phyloP scores from a whole-genome alignment of 2,113 vertebrate species.

The Amazona guildingii region DNA sequence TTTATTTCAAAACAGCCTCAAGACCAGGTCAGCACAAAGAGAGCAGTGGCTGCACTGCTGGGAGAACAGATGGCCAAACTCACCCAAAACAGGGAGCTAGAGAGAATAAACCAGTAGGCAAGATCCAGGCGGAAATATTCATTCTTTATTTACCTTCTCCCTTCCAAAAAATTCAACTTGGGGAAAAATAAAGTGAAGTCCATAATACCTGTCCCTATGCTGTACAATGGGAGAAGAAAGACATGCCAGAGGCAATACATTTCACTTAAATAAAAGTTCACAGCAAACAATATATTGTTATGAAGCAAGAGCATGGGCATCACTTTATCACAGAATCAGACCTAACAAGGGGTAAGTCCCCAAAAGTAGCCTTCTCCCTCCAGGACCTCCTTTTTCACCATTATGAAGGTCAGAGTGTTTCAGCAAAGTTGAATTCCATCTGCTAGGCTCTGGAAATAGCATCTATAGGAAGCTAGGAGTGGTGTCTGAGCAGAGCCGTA shows the following conservation, averaged over 20 bases:
- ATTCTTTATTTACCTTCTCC: neutral
- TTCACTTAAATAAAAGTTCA: neutral
- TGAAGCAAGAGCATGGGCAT: neutral
- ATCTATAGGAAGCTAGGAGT: neutral
- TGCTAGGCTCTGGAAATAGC: neutral
- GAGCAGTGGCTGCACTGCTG: neutral
- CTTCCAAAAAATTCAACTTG: neutral
- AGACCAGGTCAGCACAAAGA: neutral
- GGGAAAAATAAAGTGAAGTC: neutral
- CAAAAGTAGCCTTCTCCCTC: neutral
- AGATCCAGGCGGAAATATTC: neutral
- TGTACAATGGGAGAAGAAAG: neutral
- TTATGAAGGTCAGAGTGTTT: rapidly evolving
- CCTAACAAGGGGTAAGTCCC: neutral
- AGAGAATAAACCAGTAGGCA: neutral
- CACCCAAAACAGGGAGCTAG: neutral
- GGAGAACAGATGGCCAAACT: neutral
- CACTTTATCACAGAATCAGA: neutral
- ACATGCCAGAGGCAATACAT: neutral
- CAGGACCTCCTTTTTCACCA: neutral
- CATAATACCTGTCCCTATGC: neutral
- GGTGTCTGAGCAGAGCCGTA: neutral
- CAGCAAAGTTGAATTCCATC: neutral
- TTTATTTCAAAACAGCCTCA: neutral
- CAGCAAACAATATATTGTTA: neutral